Percentiles rank a stretch among this genome's conserved stretches.
Conservation (phyloP, 2,797 vertebrate genomes). For the Melanotaenia pygmaea region DNA sequence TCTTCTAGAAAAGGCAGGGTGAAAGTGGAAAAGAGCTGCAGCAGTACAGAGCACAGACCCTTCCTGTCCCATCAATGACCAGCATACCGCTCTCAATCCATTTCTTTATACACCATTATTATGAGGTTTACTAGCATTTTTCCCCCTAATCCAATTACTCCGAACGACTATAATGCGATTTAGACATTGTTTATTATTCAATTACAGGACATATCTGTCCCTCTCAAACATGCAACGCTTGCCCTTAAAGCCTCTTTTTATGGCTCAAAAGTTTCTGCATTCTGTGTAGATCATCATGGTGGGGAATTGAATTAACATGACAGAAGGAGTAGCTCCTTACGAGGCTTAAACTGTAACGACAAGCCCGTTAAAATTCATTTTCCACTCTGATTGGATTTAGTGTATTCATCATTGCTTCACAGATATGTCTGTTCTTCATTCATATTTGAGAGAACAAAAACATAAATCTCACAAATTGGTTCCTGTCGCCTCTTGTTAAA, state of each 20-base stretch:
- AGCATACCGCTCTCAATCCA: constrained; percentile 79
- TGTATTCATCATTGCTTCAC: constrained; percentile 73
- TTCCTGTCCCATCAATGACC: constrained; percentile 75
- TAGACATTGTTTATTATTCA: constrained; percentile 83
- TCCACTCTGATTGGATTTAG: constrained; percentile 81
- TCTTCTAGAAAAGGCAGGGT: constrained; percentile 34
- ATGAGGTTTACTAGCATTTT: constrained; percentile 77
- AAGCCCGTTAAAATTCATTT: constrained; percentile 85
- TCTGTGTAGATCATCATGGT: constrained; percentile 69
- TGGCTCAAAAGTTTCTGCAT: constrained; percentile 74
- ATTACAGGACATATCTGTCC: constrained; percentile 75
- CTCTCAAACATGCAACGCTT: constrained; percentile 70
- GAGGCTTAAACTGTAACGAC: constrained; percentile 80
- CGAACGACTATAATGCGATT: constrained; percentile 80
- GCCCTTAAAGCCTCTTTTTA: constrained; percentile 74
- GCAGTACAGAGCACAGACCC: constrained; percentile 55
- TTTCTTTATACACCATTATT: constrained; percentile 82
- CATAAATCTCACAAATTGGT: constrained; percentile 83
- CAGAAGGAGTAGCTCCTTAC: constrained; percentile 77
- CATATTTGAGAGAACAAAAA: constrained; percentile 78
- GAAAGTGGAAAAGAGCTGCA: constrained; percentile 39
- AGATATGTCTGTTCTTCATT: constrained; percentile 78
- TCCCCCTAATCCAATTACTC: constrained; percentile 75
- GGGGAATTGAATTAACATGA: constrained; percentile 82
- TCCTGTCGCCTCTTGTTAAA: constrained; percentile 81